Evolutionary conservation across 2,888 invertebrate species (phyloP).

Genomic region (Drosophila melanosoma): DNA sequence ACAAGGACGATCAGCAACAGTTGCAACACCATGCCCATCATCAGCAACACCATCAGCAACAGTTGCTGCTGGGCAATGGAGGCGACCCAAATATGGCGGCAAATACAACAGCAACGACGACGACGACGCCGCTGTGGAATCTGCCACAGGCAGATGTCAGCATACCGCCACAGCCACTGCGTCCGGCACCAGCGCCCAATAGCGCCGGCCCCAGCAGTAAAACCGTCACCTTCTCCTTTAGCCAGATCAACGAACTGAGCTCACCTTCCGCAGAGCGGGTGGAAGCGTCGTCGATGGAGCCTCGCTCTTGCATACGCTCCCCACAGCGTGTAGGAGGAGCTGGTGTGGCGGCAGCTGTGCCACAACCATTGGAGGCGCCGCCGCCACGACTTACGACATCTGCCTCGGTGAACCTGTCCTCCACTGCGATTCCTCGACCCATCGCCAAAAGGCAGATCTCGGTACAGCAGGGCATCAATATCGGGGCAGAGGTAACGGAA

Average conservation of each 20-base stretch:
- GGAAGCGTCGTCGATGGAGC: slow-evolving; percentile 33
- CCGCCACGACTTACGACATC: slow-evolving; percentile 70
- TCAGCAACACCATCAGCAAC: slow-evolving; percentile 81
- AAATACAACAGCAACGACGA: slow-evolving; percentile 48
- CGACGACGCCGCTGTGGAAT: slow-evolving; percentile 84
- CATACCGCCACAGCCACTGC: slow-evolving; percentile 89
- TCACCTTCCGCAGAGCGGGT: slow-evolving; percentile 21
- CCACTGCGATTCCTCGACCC: slow-evolving; percentile 83
- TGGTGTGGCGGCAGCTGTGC: slow-evolving; percentile 34
- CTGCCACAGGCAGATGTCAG: slow-evolving; percentile 78
- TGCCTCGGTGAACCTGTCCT: slow-evolving; percentile 61
- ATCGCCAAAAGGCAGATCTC: slow-evolving; percentile 82
- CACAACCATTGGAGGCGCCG: slow-evolving; percentile 77
- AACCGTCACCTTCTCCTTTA: slow-evolving; percentile 79
- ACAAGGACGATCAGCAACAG: slow-evolving; percentile 85
- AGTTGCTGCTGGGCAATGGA: slow-evolving; percentile 33
- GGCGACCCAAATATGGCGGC: not conserved
- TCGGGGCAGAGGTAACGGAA: slow-evolving; percentile 23
- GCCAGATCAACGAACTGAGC: slow-evolving; percentile 60
- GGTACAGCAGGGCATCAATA: slow-evolving; percentile 70
- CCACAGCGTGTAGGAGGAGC: slow-evolving; percentile 16
- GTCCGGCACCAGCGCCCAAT: slow-evolving; percentile 87
- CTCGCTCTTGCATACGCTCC: slow-evolving; percentile 61
- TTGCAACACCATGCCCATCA: slow-evolving; percentile 68
- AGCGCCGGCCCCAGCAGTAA: slow-evolving; percentile 69